Evolutionary conservation across 2,797 vertebrate genomes (phyloP).

Genomic region (Rhinella marina): DNA sequence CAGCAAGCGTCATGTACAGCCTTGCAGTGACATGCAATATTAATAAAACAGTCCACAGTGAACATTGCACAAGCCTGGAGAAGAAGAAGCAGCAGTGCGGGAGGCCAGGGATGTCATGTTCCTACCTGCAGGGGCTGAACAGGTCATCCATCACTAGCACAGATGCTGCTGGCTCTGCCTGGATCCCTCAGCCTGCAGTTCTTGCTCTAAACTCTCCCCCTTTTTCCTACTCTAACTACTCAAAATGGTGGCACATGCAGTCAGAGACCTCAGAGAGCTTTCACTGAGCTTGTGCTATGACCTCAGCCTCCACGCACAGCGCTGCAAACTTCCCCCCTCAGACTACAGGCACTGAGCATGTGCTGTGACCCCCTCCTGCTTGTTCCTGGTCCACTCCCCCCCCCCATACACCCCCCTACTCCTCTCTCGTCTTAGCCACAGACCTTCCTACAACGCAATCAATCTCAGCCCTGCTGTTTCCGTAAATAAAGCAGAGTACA

Average conservation of each 20-base stretch:
- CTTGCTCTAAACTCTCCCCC: conserved; percentile 75
- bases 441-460: conserved; percentile 77
- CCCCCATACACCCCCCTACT: conserved; percentile 7
- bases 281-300: conserved; percentile 96
- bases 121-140: conserved; percentile 97
- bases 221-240: conserved; percentile 82
- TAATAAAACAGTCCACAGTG: conserved; percentile 64
- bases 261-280: conserved; percentile 82
- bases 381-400: conserved; percentile 67
- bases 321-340: conserved; percentile 86
- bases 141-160: conserved; percentile 94
- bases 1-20: conserved; percentile 58
- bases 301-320: conserved; percentile 93
- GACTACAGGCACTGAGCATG: conserved; percentile 94
- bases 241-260: conserved; percentile 99
- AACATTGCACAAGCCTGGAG: conserved; percentile 67
- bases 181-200: conserved; percentile 67
- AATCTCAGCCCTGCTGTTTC: conserved; percentile 81
- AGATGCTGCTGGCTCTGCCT: conserved; percentile 75
- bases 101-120: conserved; percentile 71
- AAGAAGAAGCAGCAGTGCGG: conserved; percentile 64
- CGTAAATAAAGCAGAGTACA: conserved; percentile 83
- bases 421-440: conserved; percentile 71
- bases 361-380: conserved; percentile 86
- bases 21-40: conserved; percentile 68